phyloP scores from a whole-genome alignment of 64 coral and sea anemone species.

The Dendronephthya gigantea region DNA sequence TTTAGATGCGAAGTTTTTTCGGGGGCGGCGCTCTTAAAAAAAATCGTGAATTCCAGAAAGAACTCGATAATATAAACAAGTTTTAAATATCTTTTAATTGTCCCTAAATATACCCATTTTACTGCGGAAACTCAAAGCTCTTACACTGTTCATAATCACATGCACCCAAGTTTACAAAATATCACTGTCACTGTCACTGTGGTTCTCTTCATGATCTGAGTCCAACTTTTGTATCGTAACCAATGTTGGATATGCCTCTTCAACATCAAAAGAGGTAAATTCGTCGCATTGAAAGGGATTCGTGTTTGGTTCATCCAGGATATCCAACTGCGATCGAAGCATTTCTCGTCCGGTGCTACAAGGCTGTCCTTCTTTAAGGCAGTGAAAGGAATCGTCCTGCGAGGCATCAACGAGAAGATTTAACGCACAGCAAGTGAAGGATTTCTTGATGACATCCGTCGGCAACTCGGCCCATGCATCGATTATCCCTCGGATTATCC shows the following conservation, averaged over 20 bases:
- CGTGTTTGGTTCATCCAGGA: conserved; percentile 37
- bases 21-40: too few relatives aligned
- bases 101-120: too few relatives aligned
- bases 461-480: conserved; percentile 34
- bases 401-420: conserved; percentile 15
- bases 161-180: too few relatives aligned
- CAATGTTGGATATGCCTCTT: not conserved
- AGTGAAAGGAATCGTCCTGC: conserved; percentile 19
- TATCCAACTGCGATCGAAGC: conserved; percentile 25
- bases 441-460: conserved; percentile 29
- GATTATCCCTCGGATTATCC: too few relatives aligned
- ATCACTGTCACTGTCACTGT: too few relatives aligned
- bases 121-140: too few relatives aligned
- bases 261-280: not conserved
- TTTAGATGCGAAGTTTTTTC: too few relatives aligned
- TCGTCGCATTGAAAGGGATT: not conserved
- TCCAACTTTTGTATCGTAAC: not conserved
- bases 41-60: too few relatives aligned
- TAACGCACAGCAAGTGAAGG: conserved; percentile 22
- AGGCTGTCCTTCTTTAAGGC: conserved; percentile 40
- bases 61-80: too few relatives aligned
- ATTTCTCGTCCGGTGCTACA: conserved; percentile 39
- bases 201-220: too few relatives aligned
- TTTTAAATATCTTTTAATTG: too few relatives aligned
- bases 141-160: too few relatives aligned